phyloP scores from a whole-genome alignment of 1,140 invertebrate species.

The Sweltsa coloradensis region DNA sequence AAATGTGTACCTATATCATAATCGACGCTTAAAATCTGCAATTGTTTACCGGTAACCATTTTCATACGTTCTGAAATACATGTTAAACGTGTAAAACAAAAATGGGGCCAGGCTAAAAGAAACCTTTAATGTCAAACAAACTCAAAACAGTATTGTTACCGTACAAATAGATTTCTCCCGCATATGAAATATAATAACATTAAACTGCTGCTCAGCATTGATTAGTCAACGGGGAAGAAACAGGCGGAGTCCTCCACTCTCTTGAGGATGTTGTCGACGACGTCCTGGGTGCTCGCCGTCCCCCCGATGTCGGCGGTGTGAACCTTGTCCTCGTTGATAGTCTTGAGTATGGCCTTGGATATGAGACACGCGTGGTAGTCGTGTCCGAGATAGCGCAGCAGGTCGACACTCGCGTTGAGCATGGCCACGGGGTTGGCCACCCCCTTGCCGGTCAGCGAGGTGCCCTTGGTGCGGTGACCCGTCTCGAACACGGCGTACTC shows the following conservation, averaged over 20 bases:
- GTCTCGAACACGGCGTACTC: constrained; percentile 36
- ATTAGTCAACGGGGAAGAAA: too few species aligned
- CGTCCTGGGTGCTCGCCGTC: constrained; percentile 30
- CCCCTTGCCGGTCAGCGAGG: constrained; percentile 41
- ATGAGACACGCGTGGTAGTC: constrained; percentile 35
- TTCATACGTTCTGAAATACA: too few species aligned
- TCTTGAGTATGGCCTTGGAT: constrained; percentile 36
- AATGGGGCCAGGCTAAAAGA: too few species aligned
- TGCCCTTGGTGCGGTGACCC: constrained; percentile 43
- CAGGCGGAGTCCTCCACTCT: not conserved
- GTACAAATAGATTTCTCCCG: too few species aligned
- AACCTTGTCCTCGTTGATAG: constrained; percentile 37
- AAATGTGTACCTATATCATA: too few species aligned
- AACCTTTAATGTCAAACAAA: too few species aligned
- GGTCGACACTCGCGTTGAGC: constrained; percentile 39
- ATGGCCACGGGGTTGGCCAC: constrained; percentile 54
- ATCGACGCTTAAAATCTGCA: too few species aligned
- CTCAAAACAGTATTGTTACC: too few species aligned
- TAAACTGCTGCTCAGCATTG: too few species aligned
- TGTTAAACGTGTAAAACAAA: too few species aligned
- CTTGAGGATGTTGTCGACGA: constrained; percentile 37
- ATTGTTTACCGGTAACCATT: too few species aligned
- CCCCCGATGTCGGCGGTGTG: constrained; percentile 37
- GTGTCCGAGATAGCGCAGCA: constrained; percentile 38
- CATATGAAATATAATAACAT: too few species aligned